Evolutionary conservation across 2,888 invertebrate genomes (phyloP).

Genomic region (Epirrita christyi): DNA sequence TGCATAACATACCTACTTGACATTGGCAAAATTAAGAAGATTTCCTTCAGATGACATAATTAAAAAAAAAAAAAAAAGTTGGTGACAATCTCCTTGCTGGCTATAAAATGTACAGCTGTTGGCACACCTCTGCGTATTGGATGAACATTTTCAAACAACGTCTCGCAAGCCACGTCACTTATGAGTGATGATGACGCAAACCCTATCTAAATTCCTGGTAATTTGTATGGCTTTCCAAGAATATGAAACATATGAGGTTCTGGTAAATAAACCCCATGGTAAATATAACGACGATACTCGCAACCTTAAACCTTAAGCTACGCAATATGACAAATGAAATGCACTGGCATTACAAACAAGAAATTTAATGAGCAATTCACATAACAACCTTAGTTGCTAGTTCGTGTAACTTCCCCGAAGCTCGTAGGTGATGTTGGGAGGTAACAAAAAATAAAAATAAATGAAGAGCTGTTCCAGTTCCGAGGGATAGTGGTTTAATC

Average conservation of each 20-base stretch:
- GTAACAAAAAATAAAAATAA: conserved; percentile 40
- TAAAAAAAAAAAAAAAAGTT: too few relatives aligned
- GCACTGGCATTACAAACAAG: conserved; percentile 24
- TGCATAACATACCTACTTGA: too few relatives aligned
- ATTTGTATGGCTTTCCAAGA: conserved; percentile 21
- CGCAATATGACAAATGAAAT: conserved; percentile 28
- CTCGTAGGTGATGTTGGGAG: conserved; percentile 40
- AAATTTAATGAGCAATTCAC: conserved; percentile 33
- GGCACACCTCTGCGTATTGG: conserved; percentile 25
- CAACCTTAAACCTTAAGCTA: conserved; percentile 13
- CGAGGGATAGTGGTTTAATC: conserved; percentile 43
- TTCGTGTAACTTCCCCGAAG: conserved; percentile 38
- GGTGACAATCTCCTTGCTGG: conserved; percentile 23
- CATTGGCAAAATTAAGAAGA: too few relatives aligned
- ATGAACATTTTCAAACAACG: conserved; percentile 21
- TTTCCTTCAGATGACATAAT: too few relatives aligned
- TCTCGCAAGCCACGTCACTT: conserved; percentile 16
- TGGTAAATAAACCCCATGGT: conserved; percentile 12
- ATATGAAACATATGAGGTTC: conserved; percentile 14
- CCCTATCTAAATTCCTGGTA: conserved; percentile 19
- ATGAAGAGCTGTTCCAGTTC: conserved; percentile 34
- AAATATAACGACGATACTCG: conserved; percentile 16
- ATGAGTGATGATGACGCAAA: conserved; percentile 24
- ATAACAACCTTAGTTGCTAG: conserved; percentile 28
- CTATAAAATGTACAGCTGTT: conserved; percentile 24